Evolutionary conservation across 2,113 vertebrate genomes (phyloP), one percentile per base, ranked within the genome.

Genomic region (Muntiacus muntjak): DNA sequence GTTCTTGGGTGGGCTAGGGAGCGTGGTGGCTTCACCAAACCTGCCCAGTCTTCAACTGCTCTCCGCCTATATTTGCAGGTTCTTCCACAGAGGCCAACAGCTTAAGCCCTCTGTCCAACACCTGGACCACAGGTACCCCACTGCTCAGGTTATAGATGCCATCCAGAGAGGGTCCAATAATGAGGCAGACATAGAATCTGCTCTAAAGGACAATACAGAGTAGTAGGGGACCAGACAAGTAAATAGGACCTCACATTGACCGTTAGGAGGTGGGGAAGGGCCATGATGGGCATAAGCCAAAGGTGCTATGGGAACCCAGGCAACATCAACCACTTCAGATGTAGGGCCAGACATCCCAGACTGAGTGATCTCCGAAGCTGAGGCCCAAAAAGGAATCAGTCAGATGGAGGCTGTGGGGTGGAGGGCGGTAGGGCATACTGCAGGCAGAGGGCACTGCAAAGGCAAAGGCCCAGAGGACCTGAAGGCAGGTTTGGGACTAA

Each of bases 111-210:
- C 81, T 33, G 25, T 1, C 52, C 14, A 64, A 36, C 21, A 64
- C 76, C 16, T 3, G 58, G 12, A 76, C 33, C 40, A 40, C 96
- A 98, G 97, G 98, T 97, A 97, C 64, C 90, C 62, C 10, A 8
- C n/a, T 23, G 1, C 40, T 81, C 54, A 71, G 36, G 58, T 45
- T 16, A 23, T 64, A 74, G 25, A 62, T 60, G n/a, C 67, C 81
- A 52, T 33, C 87, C 28, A 60, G 58, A 26, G 26, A 92, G 26
- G 87, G 82, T 14, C 28, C 30, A 26, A 1, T 12, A n/a, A 67
- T 57, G 89, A 85, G 21, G 40, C 28, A 33, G 71, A 78, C 57
- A 74, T 25, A 8, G 47, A 54, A 30, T 71, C 30, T 52, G 47
- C 36, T 87, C 40, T 45, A 30, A 57, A 47, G 43, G 76, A 96